These are phyloP conservation scores for Dendrolimus kikuchii DNA, from an alignment of 1,140 invertebrate species.

Conservation along the genomic window DNA sequence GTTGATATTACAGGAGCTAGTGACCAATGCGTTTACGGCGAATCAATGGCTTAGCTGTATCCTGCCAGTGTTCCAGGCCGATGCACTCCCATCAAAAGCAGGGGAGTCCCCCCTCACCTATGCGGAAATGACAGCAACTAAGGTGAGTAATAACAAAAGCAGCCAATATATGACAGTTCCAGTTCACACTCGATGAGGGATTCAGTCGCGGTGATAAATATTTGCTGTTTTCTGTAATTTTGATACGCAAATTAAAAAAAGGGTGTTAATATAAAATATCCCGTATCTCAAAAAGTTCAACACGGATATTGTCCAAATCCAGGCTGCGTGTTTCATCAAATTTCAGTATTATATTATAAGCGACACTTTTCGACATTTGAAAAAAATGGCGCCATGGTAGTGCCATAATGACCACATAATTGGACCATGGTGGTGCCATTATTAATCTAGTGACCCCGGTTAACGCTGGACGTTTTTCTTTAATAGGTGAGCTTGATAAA, in stretches of 20 bases:
- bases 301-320: too few species aligned
- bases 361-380: too few species aligned
- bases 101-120: conserved; percentile 11
- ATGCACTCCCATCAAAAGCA: conserved; percentile 11
- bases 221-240: too few species aligned
- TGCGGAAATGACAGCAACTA: conserved; percentile 38
- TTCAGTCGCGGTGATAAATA: not conserved
- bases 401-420: too few species aligned
- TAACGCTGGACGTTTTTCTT: not conserved
- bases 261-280: too few species aligned
- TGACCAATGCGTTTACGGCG: conserved; percentile 38
- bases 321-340: too few species aligned
- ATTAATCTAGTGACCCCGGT: too few species aligned
- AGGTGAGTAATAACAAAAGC: conserved; percentile 16
- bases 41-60: conserved; percentile 46
- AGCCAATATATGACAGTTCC: not conserved
- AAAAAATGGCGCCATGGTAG: too few species aligned
- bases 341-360: too few species aligned
- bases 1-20: conserved; percentile 22
- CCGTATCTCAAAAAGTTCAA: too few species aligned
- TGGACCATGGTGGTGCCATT: too few species aligned
- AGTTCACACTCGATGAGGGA: not conserved
- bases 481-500: conserved; percentile 63
- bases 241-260: too few species aligned
- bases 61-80: conserved; percentile 37